Evolutionary conservation across 35 echinoderm and acorn worm species (phyloP), one percentile per base, ranked within the genome.

Genomic region (Amphiura filiformis): DNA sequence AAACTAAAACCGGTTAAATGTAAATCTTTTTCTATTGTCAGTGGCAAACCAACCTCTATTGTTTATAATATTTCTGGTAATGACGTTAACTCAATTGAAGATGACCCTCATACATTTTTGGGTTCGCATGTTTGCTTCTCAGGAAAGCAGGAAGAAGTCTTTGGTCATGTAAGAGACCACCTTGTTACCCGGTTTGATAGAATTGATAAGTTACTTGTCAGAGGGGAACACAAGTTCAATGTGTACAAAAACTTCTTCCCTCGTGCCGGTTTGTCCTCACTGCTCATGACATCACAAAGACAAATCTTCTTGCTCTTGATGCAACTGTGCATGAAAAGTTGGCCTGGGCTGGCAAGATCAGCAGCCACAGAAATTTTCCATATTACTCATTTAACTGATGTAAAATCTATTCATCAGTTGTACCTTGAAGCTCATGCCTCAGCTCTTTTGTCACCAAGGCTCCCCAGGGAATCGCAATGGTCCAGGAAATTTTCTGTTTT

Each of bases 241-340:
- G 61, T 70, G 15, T 70, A 70, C 26, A 70, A 70, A n/a, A 70
- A 70, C 61, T 70, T 70, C 61, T 70, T 23, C 61, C 61, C 61
- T 70, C 61, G 4, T 70, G 61, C 26, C 61, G 61, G 61, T 70
- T 70, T 30, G 26, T 70, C 26, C 61, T 70, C 15, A 70, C 61
- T 23, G 61, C 26, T 23, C 61, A 70, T 70, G 61, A 70, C 61
- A 70, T 70, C 4, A 70, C 11, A 13, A 70, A 70, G 26, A 70
- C 61, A 11, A 18, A 70, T 30, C 61, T 70, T 70, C 61, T 70
- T 70, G 61, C 61, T 30, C 61, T 70, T n/a, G 61, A 70, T 70
- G 7, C 61, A 11, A 26, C 3, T 15, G 61, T 70, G 7, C 61
- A 70, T 70, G 61, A 70, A 70, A 70, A 70, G 61, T 13, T 70